These are phyloP conservation scores for Romanogobio albipinnatus DNA, from an alignment of 2,113 vertebrate species.

Conservation along the genomic window DNA sequence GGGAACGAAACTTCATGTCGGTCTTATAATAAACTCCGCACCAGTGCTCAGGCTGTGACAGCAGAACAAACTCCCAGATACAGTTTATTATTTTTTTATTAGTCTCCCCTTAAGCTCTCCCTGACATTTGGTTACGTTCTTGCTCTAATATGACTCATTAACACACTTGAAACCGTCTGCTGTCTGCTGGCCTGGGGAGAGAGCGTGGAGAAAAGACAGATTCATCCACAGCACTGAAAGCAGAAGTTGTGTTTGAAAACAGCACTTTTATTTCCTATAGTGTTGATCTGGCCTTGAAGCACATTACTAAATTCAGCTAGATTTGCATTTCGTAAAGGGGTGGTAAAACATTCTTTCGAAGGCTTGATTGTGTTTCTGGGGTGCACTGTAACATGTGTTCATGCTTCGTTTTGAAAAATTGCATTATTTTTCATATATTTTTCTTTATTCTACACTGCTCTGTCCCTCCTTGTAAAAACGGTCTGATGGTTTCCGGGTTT, in stretches of 20 bases:
- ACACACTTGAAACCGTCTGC: not conserved
- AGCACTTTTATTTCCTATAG: not conserved
- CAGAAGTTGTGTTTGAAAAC: not conserved
- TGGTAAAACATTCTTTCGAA: no score
- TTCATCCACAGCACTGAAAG: not conserved
- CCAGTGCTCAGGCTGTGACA: slow-evolving; percentile 34
- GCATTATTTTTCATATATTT: no score
- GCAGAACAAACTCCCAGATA: slow-evolving; percentile 40
- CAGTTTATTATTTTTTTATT: slow-evolving; percentile 48
- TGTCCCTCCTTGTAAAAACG: no score
- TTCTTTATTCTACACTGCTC: no score
- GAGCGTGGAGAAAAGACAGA: not conserved
- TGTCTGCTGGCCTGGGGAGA: slow-evolving; percentile 10
- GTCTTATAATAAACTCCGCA: slow-evolving; percentile 49
- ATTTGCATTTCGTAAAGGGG: not conserved
- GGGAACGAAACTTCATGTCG: slow-evolving; percentile 35
- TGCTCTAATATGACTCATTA: slow-evolving; percentile 31
- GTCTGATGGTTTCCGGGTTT: no score
- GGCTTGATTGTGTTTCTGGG: no score
- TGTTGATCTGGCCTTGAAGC: not conserved
- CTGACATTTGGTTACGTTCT: slow-evolving; percentile 21
- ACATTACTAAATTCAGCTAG: not conserved
- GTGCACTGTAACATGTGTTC: no score
- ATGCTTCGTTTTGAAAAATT: no score
- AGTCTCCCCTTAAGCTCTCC: slow-evolving; percentile 14